phyloP scores from a whole-genome alignment of 2,888 invertebrate genomes.

The Diarsia rubi region DNA sequence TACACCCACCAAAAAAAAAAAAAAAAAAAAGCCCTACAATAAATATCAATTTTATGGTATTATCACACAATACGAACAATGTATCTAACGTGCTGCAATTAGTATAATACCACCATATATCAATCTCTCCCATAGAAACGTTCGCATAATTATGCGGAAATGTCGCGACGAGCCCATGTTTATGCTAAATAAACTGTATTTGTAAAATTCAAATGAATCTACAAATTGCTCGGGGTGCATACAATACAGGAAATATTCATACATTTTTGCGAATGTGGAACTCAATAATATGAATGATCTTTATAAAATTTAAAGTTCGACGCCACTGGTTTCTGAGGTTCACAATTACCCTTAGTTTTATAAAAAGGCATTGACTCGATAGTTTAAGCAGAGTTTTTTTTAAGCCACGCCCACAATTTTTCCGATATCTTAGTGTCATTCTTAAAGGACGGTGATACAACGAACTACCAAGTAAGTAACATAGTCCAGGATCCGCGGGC shows the following conservation, averaged over 20 bases:
- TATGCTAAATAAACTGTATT: conserved; percentile 83
- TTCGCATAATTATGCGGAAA: conserved; percentile 78
- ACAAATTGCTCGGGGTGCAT: conserved; percentile 75
- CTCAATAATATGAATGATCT: not conserved
- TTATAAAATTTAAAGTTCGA: not conserved
- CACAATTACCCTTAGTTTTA: too few species aligned
- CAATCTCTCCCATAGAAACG: conserved; percentile 77
- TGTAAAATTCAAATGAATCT: conserved; percentile 75
- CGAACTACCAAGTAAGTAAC: too few species aligned
- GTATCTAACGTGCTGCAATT: conserved; percentile 76
- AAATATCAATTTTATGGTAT: conserved; percentile 79
- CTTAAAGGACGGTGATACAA: too few species aligned
- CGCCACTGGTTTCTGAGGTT: too few species aligned
- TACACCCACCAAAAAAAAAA: too few species aligned
- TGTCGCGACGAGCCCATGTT: conserved; percentile 82
- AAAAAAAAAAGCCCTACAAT: conserved; percentile 54
- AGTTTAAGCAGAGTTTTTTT: not conserved
- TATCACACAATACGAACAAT: conserved; percentile 74
- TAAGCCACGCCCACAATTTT: too few species aligned
- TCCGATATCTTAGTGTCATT: too few species aligned
- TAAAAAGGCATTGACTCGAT: not conserved
- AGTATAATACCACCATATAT: conserved; percentile 87
- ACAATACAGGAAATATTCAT: conserved; percentile 44
- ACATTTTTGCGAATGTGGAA: conserved; percentile 29
- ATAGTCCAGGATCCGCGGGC: too few species aligned